These are phyloP conservation scores for Nasonia longicornis DNA, from an alignment of 1,140 invertebrate species.

Conservation along the genomic window DNA sequence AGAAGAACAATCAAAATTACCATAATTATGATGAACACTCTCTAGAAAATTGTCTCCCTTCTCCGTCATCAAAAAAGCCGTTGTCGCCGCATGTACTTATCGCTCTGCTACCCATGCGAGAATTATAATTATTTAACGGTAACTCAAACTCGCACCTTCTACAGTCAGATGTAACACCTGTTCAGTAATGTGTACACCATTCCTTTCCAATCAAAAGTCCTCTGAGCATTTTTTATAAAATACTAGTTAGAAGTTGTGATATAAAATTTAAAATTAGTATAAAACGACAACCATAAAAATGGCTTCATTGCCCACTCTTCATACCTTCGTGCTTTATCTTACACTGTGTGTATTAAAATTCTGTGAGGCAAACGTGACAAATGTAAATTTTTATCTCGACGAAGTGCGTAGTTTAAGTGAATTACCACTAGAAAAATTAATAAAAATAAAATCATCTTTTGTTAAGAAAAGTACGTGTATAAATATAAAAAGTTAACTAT, in stretches of 20 bases:
- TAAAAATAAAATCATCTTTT: conserved; percentile 66
- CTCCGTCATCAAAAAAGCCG: conserved; percentile 18
- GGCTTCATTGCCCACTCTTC: not conserved
- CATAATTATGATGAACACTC: conserved; percentile 34
- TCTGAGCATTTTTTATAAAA: not conserved
- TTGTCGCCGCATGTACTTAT: conserved; percentile 44
- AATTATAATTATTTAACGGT: conserved; percentile 34
- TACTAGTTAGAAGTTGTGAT: not conserved
- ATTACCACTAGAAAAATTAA: conserved; percentile 68
- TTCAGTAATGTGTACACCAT: not conserved
- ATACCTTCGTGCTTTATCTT: not conserved
- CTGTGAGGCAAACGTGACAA: not conserved
- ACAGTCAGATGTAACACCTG: not conserved
- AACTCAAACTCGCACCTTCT: not conserved
- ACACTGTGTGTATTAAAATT: not conserved
- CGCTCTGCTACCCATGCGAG: conserved; percentile 60
- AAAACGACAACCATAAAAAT: not conserved
- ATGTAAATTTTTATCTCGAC: conserved; percentile 53
- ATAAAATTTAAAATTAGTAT: not conserved
- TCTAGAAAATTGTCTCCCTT: conserved; percentile 14
- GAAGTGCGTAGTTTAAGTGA: conserved; percentile 70
- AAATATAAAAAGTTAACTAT: not conserved
- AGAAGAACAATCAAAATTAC: conserved; percentile 39
- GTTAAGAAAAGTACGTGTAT: conserved; percentile 35
- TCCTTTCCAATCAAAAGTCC: not conserved